Conservation (phyloP, 2,888 invertebrate genomes). For the Volucella bombylans region DNA sequence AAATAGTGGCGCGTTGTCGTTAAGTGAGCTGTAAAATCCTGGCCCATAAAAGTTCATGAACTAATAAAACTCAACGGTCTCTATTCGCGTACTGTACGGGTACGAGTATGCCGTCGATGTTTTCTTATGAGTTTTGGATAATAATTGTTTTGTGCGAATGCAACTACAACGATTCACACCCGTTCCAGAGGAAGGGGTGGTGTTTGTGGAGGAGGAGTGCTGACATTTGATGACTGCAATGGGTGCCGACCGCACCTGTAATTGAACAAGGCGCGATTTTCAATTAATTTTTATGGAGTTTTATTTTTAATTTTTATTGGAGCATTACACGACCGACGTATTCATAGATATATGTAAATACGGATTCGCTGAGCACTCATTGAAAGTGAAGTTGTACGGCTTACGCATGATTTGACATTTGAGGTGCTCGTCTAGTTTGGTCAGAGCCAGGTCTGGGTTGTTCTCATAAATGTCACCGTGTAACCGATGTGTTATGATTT, state of each 20-base stretch:
- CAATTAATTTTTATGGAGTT: conserved; percentile 58
- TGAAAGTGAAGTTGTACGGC: not conserved
- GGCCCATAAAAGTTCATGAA: conserved; percentile 71
- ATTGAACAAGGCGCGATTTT: conserved; percentile 62
- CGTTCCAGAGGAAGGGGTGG: not conserved
- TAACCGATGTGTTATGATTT: conserved; percentile 1
- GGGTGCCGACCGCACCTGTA: conserved; percentile 36
- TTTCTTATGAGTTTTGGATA: conserved; percentile 46
- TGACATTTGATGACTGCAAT: conserved; percentile 43
- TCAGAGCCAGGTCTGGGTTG: not conserved
- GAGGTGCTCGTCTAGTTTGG: conserved; percentile 24
- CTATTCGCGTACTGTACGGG: conserved; percentile 18
- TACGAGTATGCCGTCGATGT: conserved; percentile 14
- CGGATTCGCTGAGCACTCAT: not conserved
- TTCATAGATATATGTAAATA: not conserved
- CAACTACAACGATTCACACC: not conserved
- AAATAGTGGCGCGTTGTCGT: conserved; percentile 46
- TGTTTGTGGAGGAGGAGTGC: conserved; percentile 41
- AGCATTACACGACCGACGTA: not conserved
- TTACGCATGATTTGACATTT: conserved; percentile 45
- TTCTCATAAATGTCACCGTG: conserved; percentile 9
- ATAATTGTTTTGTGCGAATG: conserved; percentile 27
- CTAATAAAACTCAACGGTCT: conserved; percentile 55
- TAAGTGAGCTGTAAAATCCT: conserved; percentile 69
- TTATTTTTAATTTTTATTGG: conserved; percentile 28